These are phyloP conservation scores for Margarornis squamiger DNA, from an alignment of 2,797 vertebrate genomes.

Conservation along the genomic window DNA sequence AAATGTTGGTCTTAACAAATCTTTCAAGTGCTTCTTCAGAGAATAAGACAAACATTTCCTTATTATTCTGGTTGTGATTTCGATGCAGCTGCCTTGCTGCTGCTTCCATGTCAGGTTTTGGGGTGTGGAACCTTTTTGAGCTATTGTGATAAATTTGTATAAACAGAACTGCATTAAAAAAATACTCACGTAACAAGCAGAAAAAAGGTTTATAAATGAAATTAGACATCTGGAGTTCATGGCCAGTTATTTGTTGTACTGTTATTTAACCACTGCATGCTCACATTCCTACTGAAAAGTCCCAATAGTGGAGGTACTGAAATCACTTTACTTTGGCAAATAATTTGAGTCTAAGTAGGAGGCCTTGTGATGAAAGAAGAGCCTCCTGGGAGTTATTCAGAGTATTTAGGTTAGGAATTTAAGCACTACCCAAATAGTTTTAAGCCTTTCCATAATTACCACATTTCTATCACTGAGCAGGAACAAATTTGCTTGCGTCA, in stretches of 20 bases:
- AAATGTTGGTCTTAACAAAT: neutral
- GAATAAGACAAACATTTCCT: neutral
- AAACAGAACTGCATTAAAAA: neutral
- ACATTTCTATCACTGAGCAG: neutral
- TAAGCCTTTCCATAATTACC: constrained; percentile 1
- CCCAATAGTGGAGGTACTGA: neutral
- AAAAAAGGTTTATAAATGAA: neutral
- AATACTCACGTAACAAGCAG: neutral
- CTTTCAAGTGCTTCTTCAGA: neutral
- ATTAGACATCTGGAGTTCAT: neutral
- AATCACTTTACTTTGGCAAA: neutral
- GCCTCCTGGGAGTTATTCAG: neutral
- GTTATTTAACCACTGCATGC: neutral
- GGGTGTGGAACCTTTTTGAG: neutral
- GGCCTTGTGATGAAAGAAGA: neutral
- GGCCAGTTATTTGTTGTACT: neutral
- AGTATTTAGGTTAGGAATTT: neutral
- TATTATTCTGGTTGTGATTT: neutral
- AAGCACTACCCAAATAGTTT: neutral
- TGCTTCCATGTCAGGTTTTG: neutral
- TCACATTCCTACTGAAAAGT: neutral
- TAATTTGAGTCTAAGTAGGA: neutral
- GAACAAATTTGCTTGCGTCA: neutral
- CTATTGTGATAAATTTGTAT: neutral
- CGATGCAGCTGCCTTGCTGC: neutral